Evolutionary conservation across 2,113 vertebrate species (phyloP).

Genomic region (Tragulus kanchil): DNA sequence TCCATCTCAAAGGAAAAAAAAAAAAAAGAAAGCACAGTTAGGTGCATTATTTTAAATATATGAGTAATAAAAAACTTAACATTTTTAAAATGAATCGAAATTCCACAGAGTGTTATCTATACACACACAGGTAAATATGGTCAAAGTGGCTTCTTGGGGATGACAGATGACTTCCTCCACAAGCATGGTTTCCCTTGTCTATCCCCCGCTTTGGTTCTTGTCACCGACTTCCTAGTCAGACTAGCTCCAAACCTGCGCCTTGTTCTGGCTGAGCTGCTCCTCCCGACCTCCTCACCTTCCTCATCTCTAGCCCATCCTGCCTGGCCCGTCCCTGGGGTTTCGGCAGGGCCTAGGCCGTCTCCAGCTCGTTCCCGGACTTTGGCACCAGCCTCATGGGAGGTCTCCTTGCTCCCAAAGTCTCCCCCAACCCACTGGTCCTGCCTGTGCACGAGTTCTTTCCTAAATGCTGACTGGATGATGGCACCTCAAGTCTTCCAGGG

Average conservation of each 20-base stretch:
- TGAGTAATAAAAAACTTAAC: conserved; percentile 10
- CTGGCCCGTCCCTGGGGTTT: not conserved
- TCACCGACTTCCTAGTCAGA: not conserved
- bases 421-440: not conserved
- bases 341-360: not conserved
- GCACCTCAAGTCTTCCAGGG: not conserved
- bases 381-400: not conserved
- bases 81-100: not conserved
- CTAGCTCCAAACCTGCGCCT: not conserved
- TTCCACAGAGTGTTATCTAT: not conserved
- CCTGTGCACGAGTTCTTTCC: not conserved
- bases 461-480: not conserved
- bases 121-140: not conserved
- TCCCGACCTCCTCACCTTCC: not conserved
- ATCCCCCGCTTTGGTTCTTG: not conserved
- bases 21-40: not conserved
- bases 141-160: not conserved
- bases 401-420: not conserved
- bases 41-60: not conserved
- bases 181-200: not conserved
- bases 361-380: not conserved
- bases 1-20: not conserved
- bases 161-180: not conserved
- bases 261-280: too few relatives aligned
- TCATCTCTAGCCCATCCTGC: not conserved